Evolutionary conservation across 2,888 invertebrate species (phyloP), one percentile per base, ranked within the genome.

Genomic region (Empis stercorea): DNA sequence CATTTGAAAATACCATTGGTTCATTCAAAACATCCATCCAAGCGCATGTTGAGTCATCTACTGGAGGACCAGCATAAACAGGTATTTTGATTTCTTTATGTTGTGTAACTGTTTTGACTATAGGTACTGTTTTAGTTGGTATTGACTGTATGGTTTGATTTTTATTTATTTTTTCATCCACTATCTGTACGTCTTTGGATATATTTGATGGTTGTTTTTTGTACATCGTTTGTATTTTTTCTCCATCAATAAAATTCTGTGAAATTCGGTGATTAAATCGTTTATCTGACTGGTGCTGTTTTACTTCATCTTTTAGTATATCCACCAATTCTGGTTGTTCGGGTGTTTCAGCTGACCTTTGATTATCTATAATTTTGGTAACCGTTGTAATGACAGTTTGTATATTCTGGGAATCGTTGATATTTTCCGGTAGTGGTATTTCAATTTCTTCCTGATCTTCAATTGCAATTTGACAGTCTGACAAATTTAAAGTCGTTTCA

Each of bases 1-100:
- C 40, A 9, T 40, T 14, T 27, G 61, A 59, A 47, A 66, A 57
- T 11, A 54, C 51, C 49, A 62, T 59, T 34, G 61, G 59, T 49
- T 66, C 63, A 46, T 68, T 16, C 10, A 11, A 13, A 7, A 13
- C 13, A 32, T 34, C 65, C 57, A 67, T 57, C 59, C 64, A 66
- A 4, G 59, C 45, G 43, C 52, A 58, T 14, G 59, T 54, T 1
- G 62, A 54, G 20, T 63, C 60, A 47, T 66, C 63, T 37, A 62
- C 55, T 17, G 63, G 62, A 40, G 62, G 55, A 43, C 61, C 64
- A 32, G 57, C 59, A 48, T 62, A 61, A 1, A 27, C 5, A 9
- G 23, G 23, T 7, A 6, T 27, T 27, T 27, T 9, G 9, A 7
- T 6, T 27, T 27, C 7, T 27, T 7, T 20, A 3, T 20, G 7